Evolutionary conservation across 2,113 vertebrate species (phyloP).

Genomic region (Sclerurus mexicanus): DNA sequence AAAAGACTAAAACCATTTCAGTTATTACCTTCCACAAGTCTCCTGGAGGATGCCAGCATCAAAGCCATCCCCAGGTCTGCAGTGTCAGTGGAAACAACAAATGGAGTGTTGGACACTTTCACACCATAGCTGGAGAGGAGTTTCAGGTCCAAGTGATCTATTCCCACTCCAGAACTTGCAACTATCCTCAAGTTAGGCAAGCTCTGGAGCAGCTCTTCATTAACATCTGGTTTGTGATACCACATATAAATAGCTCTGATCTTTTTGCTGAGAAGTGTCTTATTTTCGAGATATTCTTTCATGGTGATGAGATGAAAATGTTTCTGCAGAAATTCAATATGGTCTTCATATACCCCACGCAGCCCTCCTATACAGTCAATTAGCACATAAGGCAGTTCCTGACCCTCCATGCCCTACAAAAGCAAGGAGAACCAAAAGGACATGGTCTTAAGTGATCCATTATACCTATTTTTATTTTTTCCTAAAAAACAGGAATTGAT

Average conservation of each 20-base stretch:
- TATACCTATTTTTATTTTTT: background rate
- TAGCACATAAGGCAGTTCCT: constrained; percentile 64
- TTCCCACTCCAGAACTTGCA: constrained; percentile 73
- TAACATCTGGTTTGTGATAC: constrained; percentile 23
- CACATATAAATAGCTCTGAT: constrained; percentile 77
- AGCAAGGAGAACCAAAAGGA: background rate
- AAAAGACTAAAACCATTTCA: background rate
- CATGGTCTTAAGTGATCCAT: background rate
- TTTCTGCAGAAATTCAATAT: constrained; percentile 67
- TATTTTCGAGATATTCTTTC: constrained; percentile 72
- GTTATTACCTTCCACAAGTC: constrained; percentile 75
- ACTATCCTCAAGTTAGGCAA: constrained; percentile 79
- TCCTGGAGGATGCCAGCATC: constrained; percentile 79
- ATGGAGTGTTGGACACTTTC: constrained; percentile 78
- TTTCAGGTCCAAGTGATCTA: constrained; percentile 80
- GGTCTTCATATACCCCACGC: constrained; percentile 55
- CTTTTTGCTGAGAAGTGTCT: constrained; percentile 47
- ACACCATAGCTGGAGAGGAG: constrained; percentile 73
- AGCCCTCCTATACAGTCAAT: constrained; percentile 48
- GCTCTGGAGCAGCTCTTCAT: constrained; percentile 61
- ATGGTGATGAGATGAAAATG: constrained; percentile 71
- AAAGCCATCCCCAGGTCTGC: constrained; percentile 82
- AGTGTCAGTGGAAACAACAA: constrained; percentile 72
- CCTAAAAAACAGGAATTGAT: background rate
- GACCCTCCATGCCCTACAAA: constrained; percentile 62